These are phyloP conservation scores for Syngnathus scovelli DNA, from an alignment of 2,113 vertebrate genomes.

Conservation along the genomic window DNA sequence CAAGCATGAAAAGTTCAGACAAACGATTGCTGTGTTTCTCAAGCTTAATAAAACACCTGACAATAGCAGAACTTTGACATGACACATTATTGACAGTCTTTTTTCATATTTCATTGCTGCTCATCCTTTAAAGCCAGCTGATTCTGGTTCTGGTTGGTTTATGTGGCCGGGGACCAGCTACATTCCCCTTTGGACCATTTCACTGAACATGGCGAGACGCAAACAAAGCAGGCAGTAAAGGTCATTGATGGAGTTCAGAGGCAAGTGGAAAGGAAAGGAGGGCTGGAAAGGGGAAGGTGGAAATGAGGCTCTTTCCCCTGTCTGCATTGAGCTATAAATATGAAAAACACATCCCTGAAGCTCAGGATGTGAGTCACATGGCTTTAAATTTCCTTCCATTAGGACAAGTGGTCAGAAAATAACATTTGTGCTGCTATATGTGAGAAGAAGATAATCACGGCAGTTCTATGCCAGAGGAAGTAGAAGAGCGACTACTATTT, in stretches of 20 bases:
- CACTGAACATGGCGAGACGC: constrained; percentile 50
- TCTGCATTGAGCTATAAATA: constrained; percentile 42
- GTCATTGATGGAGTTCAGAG: constrained; percentile 63
- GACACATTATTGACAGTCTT: constrained; percentile 35
- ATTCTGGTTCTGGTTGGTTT: constrained; percentile 29
- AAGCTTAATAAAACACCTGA: constrained; percentile 29
- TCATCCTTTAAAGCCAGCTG: constrained; percentile 36
- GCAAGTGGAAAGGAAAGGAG: constrained; percentile 14
- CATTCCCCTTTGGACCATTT: constrained; percentile 41
- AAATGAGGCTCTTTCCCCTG: constrained; percentile 16
- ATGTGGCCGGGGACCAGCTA: constrained; percentile 18
- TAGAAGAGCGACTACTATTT: constrained; percentile 43
- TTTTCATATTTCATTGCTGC: constrained; percentile 29
- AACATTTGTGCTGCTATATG: constrained; percentile 19
- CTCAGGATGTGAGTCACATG: constrained; percentile 29
- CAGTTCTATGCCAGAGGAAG: constrained; percentile 29
- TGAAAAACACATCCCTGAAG: constrained; percentile 31
- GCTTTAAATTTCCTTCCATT: constrained; percentile 12
- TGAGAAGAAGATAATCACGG: constrained; percentile 35
- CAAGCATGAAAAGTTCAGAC: constrained; percentile 27
- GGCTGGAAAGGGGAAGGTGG: too few relatives aligned
- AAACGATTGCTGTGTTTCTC: constrained; percentile 21
- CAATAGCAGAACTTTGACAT: constrained; percentile 39
- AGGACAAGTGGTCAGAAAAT: constrained; percentile 7
- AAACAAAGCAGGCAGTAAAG: constrained; percentile 47